Percentiles rank a stretch among this genome's conserved stretches.
Evolutionary conservation across 2,113 vertebrate genomes (phyloP).

Genomic region (Melanerpes aurifrons): DNA sequence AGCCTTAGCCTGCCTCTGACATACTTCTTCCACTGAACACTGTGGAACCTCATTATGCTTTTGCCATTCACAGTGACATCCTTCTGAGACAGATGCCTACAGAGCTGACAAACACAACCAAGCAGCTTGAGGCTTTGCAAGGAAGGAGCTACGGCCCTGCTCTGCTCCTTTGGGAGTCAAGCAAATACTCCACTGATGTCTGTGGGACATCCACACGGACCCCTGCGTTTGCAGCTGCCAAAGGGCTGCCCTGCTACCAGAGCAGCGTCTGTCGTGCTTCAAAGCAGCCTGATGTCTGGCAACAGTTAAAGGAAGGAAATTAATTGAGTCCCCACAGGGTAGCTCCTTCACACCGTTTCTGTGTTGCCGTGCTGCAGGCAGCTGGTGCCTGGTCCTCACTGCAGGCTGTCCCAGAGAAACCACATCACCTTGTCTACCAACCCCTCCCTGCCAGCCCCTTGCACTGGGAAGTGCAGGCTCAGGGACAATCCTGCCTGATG

Average conservation of each 20-base stretch:
- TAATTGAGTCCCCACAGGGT: background rate
- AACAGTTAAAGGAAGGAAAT: background rate
- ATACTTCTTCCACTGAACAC: slow-evolving; percentile 4
- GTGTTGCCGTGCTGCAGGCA: background rate
- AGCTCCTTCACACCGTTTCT: background rate
- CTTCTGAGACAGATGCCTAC: background rate
- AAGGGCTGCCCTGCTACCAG: background rate
- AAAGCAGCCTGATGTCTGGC: background rate
- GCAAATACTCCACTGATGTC: background rate
- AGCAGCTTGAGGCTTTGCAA: background rate
- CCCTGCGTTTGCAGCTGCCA: background rate
- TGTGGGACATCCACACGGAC: rapidly evolving
- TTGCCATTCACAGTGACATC: background rate
- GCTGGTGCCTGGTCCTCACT: rapidly evolving
- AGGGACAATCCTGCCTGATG: background rate
- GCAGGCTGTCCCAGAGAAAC: background rate
- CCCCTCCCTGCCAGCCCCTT: background rate
- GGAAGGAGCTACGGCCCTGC: rapidly evolving
- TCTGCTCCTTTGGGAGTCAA: background rate
- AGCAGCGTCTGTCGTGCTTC: background rate
- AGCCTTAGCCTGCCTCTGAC: background rate
- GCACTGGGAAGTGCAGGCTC: background rate
- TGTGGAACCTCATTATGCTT: background rate
- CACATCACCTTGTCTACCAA: rapidly evolving
- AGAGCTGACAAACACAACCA: background rate